Evolutionary conservation across 2,797 vertebrate genomes (phyloP).

Genomic region (Lacerta bilineata): DNA sequence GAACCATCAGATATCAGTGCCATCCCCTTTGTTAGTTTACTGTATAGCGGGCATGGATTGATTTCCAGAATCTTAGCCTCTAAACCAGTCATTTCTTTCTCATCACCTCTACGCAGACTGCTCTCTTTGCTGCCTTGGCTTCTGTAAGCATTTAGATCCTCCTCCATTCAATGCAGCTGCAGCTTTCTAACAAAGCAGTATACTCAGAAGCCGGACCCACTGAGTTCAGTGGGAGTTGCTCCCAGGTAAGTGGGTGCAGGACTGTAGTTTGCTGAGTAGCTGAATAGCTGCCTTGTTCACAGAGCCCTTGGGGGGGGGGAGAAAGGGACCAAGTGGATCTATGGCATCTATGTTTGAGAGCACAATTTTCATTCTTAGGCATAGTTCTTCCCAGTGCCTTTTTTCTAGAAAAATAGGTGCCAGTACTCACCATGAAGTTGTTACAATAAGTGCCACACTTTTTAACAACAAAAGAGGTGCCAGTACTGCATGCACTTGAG

Average conservation of each 20-base stretch:
- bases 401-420: too few species aligned
- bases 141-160: too few species aligned
- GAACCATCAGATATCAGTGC: not conserved
- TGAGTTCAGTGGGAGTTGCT: not conserved
- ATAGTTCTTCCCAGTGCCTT: not conserved
- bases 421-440: too few species aligned
- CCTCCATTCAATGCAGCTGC: not conserved
- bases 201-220: not conserved
- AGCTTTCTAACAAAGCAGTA: not conserved
- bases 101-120: not conserved
- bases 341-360: not conserved
- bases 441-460: too few species aligned
- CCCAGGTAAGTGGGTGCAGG: not conserved
- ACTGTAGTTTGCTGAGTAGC: not conserved
- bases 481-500: too few species aligned
- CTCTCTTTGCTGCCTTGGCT: not conserved
- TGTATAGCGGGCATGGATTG: not conserved
- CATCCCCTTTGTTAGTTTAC: not conserved
- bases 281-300: constrained; percentile 6
- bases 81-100: too few species aligned
- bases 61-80: not conserved
- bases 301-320: not conserved
- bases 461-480: too few species aligned
- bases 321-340: not conserved
- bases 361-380: not conserved